Evolutionary conservation across 2,113 vertebrate species (phyloP).

Genomic region (Enhydra lutris): DNA sequence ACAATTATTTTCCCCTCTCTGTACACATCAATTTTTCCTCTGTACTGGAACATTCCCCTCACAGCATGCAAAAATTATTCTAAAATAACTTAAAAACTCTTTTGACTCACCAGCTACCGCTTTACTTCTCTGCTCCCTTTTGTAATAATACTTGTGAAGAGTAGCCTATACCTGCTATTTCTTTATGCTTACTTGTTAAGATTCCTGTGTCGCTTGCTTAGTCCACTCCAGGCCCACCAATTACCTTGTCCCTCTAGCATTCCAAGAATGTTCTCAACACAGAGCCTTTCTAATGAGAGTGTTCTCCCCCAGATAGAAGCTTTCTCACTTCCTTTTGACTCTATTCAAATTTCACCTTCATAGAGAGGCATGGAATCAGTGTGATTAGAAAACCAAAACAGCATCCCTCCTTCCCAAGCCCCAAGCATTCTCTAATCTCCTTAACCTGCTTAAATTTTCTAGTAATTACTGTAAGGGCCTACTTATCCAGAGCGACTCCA

Average conservation of each 20-base stretch:
- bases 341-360: not conserved
- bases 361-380: not conserved
- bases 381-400: not conserved
- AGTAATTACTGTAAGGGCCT: not conserved
- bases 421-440: not conserved
- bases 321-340: not conserved
- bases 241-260: not conserved
- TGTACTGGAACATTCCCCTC: not conserved
- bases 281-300: not conserved
- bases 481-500: too few relatives aligned
- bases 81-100: not conserved
- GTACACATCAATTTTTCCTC: not conserved
- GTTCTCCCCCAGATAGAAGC: not conserved
- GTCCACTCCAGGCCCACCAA: not conserved
- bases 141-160: not conserved
- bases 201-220: not conserved
- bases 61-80: not conserved
- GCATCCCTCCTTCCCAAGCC: not conserved
- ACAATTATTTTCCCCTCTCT: not conserved
- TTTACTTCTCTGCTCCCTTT: not conserved
- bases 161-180: not conserved
- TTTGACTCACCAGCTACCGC: not conserved
- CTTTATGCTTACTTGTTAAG: not conserved
- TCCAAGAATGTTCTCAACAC: not conserved
- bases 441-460: not conserved